Base-by-base conservation (phyloP, 2,113 vertebrate genomes). In the Tetrax tetrax region DNA sequence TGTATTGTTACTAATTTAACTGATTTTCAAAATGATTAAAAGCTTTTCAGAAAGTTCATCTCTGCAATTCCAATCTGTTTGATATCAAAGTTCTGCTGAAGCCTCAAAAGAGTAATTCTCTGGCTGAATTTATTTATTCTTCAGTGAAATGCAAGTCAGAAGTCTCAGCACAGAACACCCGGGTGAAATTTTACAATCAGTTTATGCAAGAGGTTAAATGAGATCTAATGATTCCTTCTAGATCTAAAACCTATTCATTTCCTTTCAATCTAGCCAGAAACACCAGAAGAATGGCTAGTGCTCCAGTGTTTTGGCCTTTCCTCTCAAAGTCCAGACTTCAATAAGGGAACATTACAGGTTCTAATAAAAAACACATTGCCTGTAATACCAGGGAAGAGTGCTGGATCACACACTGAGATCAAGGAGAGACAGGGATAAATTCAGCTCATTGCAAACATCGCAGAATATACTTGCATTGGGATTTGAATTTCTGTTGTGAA, bases 141-240 rank as follows among this genome's bases (percentile, higher is more conserved):
- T 88, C 51, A 59, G 53, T 91, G 31, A 80, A 83, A 91, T 57
- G 13, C 5, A 80, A 83, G 74, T 33, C 70, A 85, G 50, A 91
- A 89, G 47, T 59, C 72, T 86, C n/a, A 93, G 50, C 14, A 59
- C 14, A 89, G 89, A 69, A 38, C 7, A 38, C 50, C 47, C 47
- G 54, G 79, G 76, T 92, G 68, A 94, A 93, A 93, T 83, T 86
- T 86, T 86, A 57, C 66, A 50, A 27, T 72, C 70, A 41, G 48
- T 69, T 93, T 91, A 93, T 93, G 84, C 84, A 93, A 83, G 57
- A 96, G 66, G 78, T 96, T 94, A 97, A 85, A 86, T 69, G 70
- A 87, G 45, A 87, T 57, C 85, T 93, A 95, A 87, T 0, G 0
- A 88, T 88, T 96, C 68, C 25, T 72, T 94, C 78, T 75, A 83